Evolutionary conservation across 2,888 invertebrate genomes (phyloP).

Genomic region (Tinea pellionella): DNA sequence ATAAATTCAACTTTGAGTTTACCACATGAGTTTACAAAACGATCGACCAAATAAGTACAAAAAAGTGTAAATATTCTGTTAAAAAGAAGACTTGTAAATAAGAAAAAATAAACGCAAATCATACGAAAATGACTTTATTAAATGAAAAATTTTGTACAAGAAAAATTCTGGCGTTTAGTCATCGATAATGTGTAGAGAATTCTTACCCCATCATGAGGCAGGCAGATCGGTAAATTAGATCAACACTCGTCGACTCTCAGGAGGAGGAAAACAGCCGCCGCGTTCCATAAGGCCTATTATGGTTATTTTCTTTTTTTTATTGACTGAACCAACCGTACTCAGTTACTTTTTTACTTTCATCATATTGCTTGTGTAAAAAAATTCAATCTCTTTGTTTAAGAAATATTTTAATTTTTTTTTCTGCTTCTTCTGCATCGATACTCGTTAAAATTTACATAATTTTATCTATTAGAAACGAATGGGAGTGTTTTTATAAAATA

Average conservation of each 20-base stretch:
- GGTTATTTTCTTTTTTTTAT: slow-evolving; percentile 37
- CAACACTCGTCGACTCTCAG: slow-evolving; percentile 28
- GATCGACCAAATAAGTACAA: neutral
- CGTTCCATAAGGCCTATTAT: slow-evolving; percentile 37
- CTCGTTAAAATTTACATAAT: no score
- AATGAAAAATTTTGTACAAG: neutral
- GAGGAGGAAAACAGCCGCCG: slow-evolving; percentile 31
- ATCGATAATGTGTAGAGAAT: neutral
- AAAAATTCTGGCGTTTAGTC: neutral
- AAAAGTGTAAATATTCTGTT: neutral
- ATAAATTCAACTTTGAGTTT: no score
- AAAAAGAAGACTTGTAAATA: neutral
- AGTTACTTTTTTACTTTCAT: slow-evolving; percentile 15
- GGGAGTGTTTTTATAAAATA: no score
- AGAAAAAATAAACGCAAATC: neutral
- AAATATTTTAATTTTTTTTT: neutral
- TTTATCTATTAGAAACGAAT: no score
- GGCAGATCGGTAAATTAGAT: slow-evolving; percentile 37
- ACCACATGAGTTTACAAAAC: no score
- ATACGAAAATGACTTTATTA: neutral
- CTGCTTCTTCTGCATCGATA: neutral
- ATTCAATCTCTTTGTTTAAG: neutral
- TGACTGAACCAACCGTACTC: slow-evolving; percentile 25
- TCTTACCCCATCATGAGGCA: neutral
- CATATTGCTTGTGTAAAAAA: slow-evolving; percentile 19